Evolutionary conservation across 2,113 vertebrate genomes (phyloP), one percentile per base, ranked within the genome.

Genomic region (Gobio gobio): DNA sequence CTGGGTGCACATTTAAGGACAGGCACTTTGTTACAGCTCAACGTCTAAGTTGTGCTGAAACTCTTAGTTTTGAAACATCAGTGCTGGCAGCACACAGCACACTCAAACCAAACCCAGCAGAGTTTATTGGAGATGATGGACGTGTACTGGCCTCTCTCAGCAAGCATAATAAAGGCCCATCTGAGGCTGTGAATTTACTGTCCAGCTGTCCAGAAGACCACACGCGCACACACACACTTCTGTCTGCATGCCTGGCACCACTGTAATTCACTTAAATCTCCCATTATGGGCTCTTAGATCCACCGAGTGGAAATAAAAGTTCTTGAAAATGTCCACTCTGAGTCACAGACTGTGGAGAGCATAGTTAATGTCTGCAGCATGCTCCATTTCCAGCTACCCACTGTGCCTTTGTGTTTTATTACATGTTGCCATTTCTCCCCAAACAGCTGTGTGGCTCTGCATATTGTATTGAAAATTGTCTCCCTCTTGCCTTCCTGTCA

Each of bases 61-160:
- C 78, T 33, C 43, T 66, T 58, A 24, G 8, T 64, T 72, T 82
- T 70, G 47, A 56, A n/a, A 7, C 49, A 66, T 51, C 45, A 56
- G 49, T 43, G 22, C 20, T 43, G 22, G 49, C 63, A 70, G 43
- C 9, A 16, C 45, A 70, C 61, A 33, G 18, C 18, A 29, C 40
- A 66, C 16, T 33, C 58, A 82, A 49, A 24, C 79, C 1, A 12
- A 82, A 40, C 26, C 61, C 47, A 56, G 26, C 79, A 14, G 45
- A 58, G 26, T 83, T 83, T 72, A 83, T 72, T 72, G 47, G 47
- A 72, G 64, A 83, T 83, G 45, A 82, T 68, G 51, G 79, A 70
- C n/a, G 5, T 16, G n/a, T 70, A 70, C 18, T 82, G 79, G 29
- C 47, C 78, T 82, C 63, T 56, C 29, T 36, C 24, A 82, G 79